phyloP scores from a whole-genome alignment of 1,140 invertebrate species.

The Drosophila melanogaster region Release_6_plus_ISO1_MT NT_037436.4:4357001-4357500 shows the following conservation, averaged over 20 bases:
- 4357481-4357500: conserved; percentile 65
- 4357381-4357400: too few relatives aligned
- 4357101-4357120: conserved; percentile 25
- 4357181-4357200: conserved; percentile 7
- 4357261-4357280: conserved; percentile 32
- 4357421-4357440: conserved; percentile 21
- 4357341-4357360: conserved; percentile 44
- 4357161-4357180: neutral
- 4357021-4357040: conserved; percentile 66
- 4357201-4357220: conserved; percentile 39
- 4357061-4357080: conserved; percentile 23
- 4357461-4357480: conserved; percentile 58
- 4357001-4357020: conserved; percentile 63
- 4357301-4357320: conserved; percentile 26
- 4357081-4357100: conserved; percentile 31
- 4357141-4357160: conserved; percentile 40
- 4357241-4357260: conserved; percentile 21
- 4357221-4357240: conserved; percentile 17
- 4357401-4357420: conserved; percentile 7
- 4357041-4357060: conserved; percentile 7
- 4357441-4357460: conserved; percentile 36
- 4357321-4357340: conserved; percentile 43
- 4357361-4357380: neutral
- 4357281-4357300: conserved; percentile 40
- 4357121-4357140: conserved; percentile 9